Conservation (phyloP, 2,797 vertebrate species). For the Pseudomugil gertrudae region DNA sequence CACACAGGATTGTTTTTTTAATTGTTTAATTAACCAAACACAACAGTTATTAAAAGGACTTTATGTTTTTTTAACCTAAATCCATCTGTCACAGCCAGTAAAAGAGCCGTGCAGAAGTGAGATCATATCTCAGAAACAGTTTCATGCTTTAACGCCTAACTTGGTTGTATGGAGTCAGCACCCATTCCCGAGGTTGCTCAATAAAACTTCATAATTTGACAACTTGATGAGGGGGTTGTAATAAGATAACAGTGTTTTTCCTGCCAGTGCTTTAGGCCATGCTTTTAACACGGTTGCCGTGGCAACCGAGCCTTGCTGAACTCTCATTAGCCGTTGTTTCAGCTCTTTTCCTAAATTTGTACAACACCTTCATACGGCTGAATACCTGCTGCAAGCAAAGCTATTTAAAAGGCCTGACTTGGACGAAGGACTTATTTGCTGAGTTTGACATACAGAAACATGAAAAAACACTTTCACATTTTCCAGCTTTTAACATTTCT, state of each 20-base stretch:
- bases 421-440: not conserved
- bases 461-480: not conserved
- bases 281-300: not conserved
- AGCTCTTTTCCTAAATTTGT: constrained; percentile 1
- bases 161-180: not conserved
- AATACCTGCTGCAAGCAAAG: not conserved
- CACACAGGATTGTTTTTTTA: not conserved
- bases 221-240: not conserved
- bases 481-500: not conserved
- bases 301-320: constrained; percentile 3
- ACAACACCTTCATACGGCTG: not conserved
- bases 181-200: not conserved
- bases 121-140: not conserved
- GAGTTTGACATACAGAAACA: not conserved
- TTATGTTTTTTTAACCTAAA: not conserved
- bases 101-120: not conserved
- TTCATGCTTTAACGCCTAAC: not conserved
- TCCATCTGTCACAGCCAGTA: not conserved
- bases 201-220: constrained; percentile 11
- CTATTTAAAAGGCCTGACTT: not conserved
- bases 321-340: not conserved
- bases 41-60: not conserved
- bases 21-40: not conserved
- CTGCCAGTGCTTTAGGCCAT: not conserved
- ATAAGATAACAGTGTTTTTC: constrained; percentile 4